These are phyloP conservation scores for Proales similis DNA, from an alignment of 1,140 invertebrate genomes.

Conservation along the genomic window DNA sequence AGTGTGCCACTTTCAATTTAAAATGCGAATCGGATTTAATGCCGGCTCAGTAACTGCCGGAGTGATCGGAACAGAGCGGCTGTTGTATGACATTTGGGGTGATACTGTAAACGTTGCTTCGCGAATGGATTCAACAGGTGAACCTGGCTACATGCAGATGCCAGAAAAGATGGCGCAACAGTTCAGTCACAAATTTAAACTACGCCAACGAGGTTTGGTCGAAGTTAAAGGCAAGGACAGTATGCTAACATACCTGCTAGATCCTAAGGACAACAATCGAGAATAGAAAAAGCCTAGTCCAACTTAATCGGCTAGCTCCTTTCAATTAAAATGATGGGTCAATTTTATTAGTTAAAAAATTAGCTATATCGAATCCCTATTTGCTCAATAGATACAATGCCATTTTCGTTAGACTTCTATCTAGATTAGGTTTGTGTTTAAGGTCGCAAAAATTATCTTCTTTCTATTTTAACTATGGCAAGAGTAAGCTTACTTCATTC, in stretches of 20 bases:
- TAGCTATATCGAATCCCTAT: too few relatives aligned
- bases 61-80: conserved; percentile 87
- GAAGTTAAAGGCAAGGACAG: conserved; percentile 53
- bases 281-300: too few relatives aligned
- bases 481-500: too few relatives aligned
- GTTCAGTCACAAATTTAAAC: conserved; percentile 57
- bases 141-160: conserved; percentile 57
- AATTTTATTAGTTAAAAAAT: too few relatives aligned
- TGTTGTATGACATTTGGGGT: conserved; percentile 97
- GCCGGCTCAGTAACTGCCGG: conserved; percentile 83
- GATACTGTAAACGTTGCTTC: conserved; percentile 95
- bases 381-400: too few relatives aligned
- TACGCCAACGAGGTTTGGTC: conserved; percentile 50
- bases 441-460: too few relatives aligned
- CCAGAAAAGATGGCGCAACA: conserved; percentile 49
- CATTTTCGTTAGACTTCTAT: too few relatives aligned
- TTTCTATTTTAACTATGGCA: too few relatives aligned
- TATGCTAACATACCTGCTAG: conserved; percentile 62
- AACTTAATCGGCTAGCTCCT: too few relatives aligned
- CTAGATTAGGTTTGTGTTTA: too few relatives aligned
- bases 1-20: conserved; percentile 75
- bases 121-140: conserved; percentile 73
- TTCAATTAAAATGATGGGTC: too few relatives aligned
- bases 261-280: conserved; percentile 34
- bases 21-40: conserved; percentile 66